Conservation (phyloP, 2,888 invertebrate genomes). For the Torymus tubicola region DNA sequence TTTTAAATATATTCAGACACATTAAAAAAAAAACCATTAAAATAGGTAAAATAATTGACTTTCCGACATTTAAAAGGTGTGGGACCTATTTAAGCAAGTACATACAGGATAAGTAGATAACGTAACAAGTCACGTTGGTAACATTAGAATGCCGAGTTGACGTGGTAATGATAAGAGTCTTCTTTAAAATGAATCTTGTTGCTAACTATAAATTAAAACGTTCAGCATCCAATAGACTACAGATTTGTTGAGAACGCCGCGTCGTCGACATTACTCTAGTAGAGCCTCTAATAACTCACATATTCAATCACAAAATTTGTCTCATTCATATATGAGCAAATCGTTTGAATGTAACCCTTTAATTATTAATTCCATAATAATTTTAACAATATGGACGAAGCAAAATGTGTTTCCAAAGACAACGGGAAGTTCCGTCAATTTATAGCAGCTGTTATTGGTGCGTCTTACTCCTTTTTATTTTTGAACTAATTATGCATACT, state of each 20-base stretch:
- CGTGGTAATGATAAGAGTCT: slow-evolving; percentile 23
- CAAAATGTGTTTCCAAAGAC: background rate
- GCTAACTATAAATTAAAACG: slow-evolving; percentile 67
- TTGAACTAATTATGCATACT: too few species aligned
- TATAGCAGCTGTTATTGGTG: slow-evolving; percentile 64
- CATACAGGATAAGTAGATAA: too few species aligned
- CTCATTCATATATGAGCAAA: background rate
- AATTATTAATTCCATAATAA: background rate
- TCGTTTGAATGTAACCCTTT: background rate
- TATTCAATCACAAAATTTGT: background rate
- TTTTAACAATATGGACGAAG: background rate
- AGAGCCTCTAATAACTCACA: background rate
- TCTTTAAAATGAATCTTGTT: slow-evolving; percentile 19
- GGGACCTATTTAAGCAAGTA: too few species aligned
- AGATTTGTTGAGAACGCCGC: background rate
- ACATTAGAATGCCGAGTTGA: background rate
- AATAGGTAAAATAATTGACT: too few species aligned
- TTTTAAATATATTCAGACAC: too few species aligned
- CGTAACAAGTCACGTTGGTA: too few species aligned
- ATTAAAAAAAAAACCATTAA: too few species aligned
- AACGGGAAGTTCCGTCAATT: slow-evolving; percentile 67
- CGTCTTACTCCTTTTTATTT: slow-evolving; percentile 42
- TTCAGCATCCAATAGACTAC: slow-evolving; percentile 26
- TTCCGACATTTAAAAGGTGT: too few species aligned
- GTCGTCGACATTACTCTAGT: background rate